Evolutionary conservation across 2,113 vertebrate species (phyloP), one percentile per base, ranked within the genome.

Genomic region (Oceanites oceanicus): DNA sequence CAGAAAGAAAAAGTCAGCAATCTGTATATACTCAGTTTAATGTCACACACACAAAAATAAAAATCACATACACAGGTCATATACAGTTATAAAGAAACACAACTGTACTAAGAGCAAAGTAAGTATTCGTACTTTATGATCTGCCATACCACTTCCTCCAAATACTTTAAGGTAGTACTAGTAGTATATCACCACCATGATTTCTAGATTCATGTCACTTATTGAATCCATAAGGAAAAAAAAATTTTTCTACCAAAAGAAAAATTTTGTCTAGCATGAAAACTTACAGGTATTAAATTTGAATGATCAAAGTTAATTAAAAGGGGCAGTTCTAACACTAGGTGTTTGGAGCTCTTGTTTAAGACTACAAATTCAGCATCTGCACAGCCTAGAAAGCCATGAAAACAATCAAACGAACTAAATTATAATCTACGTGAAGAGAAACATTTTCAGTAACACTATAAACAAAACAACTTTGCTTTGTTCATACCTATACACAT

Each of bases 1-100:
- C 89, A 97, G 94, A 97, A 95, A 93, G 42, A 96, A 11, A 32
- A 83, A 93, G 42, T 74, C 49, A 74, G 38, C 74, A 52, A 90
- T 32, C 40, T 67, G 19, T 22, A 34, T 12, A 65, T 40, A 44
- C 40, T 81, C 62, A 76, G 40, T 68, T 84, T 53, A 76, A 38
- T n/a, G 23, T 23, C 50, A 72, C 11, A 65, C 12, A 52, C 47
- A 72, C 13, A 56, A 5, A 62, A 25, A 19, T 23, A 19, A 44
- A 23, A 27, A 19, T 17, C 56, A 56, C 6, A 45, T 11, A 47
- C 14, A 49, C 13, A 59, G 18, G n/a, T 49, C 44, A 86, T 77
- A 58, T 29, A 80, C 17, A 91, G n/a, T 13, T 66, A 38, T 52
- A 34, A 94, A 67, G 13, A 92, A 92, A 70, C 11, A 75, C 15